Evolutionary conservation across 2,113 vertebrate genomes (phyloP), one percentile per base, ranked within the genome.

Genomic region (Enhydra lutris): DNA sequence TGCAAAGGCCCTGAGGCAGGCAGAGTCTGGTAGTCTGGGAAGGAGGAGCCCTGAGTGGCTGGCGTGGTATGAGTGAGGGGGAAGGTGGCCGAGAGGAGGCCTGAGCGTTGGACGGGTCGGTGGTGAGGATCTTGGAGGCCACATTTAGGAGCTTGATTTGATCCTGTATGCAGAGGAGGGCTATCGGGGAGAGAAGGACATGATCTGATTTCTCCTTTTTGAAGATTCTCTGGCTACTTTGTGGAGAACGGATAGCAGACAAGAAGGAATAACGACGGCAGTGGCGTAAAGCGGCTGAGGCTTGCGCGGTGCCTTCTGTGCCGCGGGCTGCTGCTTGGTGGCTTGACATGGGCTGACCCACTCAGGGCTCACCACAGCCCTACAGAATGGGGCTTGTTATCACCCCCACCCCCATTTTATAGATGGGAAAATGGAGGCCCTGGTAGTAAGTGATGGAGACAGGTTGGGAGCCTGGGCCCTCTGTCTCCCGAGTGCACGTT

Each of bases 51-150:
- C 3, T 6, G 81, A 10, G 55, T 50, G 67, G 55, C 24, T 76
- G 55, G 69, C 0, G 0, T 31, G 82, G 59, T 15, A 31, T 14
- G 81, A 74, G 26, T 15, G 36, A 14, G 29, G 63, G 7, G 26
- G n/a, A 13, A n/a, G 24, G n/a, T 55, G 57, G 11, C 14, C 26
- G 80, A 50, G 31, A 50, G 3, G 34, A 50, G 55, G 34, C 10
- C 80, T 1, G 11, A 50, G 45, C 11, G 7, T 36, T 2, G 57
- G 73, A 14, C 0, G 3, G 57, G 39, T 34, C 0, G 39, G 8
- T 29, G 67, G 42, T 24, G 55, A 61, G 79, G 55, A 50, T 87
- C 74, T 34, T 0, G 1, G 50, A 69, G 92, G 39, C 61, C 7
- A 7, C 18, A 0, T 23, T 21, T 21, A 80, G 74, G 63, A 71